Evolutionary conservation across 2,888 invertebrate species (phyloP).

Genomic region (Calameuta pallipes): DNA sequence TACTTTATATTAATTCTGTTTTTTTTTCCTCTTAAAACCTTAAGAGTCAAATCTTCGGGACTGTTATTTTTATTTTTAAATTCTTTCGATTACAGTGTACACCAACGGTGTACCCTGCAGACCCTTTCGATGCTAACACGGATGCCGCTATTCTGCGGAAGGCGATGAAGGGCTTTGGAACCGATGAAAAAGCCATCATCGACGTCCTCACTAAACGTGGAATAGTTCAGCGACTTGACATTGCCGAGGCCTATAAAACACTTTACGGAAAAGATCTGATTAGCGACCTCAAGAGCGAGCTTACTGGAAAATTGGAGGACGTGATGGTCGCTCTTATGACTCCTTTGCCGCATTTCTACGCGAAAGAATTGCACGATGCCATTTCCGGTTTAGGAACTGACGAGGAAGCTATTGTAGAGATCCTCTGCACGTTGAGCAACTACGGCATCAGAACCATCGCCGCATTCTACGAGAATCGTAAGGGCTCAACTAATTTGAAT

Average conservation of each 20-base stretch:
- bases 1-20: no score
- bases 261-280: slow-evolving; percentile 87
- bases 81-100: slow-evolving; percentile 74
- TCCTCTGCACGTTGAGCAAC: slow-evolving; percentile 91
- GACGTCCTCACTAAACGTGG: slow-evolving; percentile 89
- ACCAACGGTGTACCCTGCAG: slow-evolving; percentile 88
- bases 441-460: slow-evolving; percentile 88
- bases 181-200: slow-evolving; percentile 92
- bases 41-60: no score
- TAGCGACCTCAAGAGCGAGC: slow-evolving; percentile 87
- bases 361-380: slow-evolving; percentile 89
- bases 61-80: slow-evolving; percentile 30
- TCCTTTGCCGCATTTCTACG: slow-evolving; percentile 89
- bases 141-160: slow-evolving; percentile 88
- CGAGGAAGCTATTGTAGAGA: slow-evolving; percentile 91
- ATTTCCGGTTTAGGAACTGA: slow-evolving; percentile 89
- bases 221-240: slow-evolving; percentile 90
- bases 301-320: slow-evolving; percentile 90
- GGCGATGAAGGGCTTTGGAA: slow-evolving; percentile 94
- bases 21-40: no score
- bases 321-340: slow-evolving; percentile 92
- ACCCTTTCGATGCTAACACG: slow-evolving; percentile 85
- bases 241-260: slow-evolving; percentile 91
- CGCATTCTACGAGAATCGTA: slow-evolving; percentile 84
- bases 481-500: slow-evolving; percentile 57